Evolutionary conservation across 2,888 invertebrate genomes (phyloP), one percentile per base, ranked within the genome.

Genomic region (Noctuana brunneofusca): DNA sequence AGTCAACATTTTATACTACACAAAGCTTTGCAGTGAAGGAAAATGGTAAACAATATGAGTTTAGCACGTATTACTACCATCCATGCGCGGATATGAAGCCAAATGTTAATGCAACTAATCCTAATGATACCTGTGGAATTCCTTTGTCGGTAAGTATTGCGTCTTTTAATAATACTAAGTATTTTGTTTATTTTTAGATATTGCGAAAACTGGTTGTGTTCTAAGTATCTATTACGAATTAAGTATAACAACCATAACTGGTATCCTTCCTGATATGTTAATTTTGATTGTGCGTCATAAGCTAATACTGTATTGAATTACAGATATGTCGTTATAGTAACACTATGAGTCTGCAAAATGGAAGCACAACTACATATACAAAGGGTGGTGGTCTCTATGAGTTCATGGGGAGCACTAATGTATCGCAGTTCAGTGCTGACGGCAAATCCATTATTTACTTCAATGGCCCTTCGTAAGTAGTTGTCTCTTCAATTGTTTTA

Each of bases 401-500:
- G 58, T 82, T 70, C 59, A 68, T 88, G 74, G 88, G 87, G 46
- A 72, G 66, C 18, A 71, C 78, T 11, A 82, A 76, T 68, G 53
- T 68, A 18, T 73, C 83, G 1, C 62, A 69, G 9, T 87, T 88
- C 64, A 78, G 76, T 63, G 46, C 74, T 35, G 77, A 83, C 72
- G 87, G 85, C 11, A 72, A 72, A 24, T 80, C 81, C 11, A 80
- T 89, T 3, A 75, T 75, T n/a, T 88, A 85, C 67, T 48, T 59
- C 0, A 84, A 87, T 78, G 67, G 66, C 1, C 86, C 86, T 65
- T 88, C 89, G 89, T 89, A 78, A 87, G 89, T 86, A 69, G n/a
- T n/a, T n/a, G n/a, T n/a, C n/a, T n/a, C n/a, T n/a, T 68, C 12
- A 38, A 38, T 32, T 12, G 12, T 32, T 1, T 8, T 30, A 8